These are phyloP conservation scores for Branchellion lobata DNA, from an alignment of 2,888 invertebrate genomes.

Conservation along the genomic window DNA sequence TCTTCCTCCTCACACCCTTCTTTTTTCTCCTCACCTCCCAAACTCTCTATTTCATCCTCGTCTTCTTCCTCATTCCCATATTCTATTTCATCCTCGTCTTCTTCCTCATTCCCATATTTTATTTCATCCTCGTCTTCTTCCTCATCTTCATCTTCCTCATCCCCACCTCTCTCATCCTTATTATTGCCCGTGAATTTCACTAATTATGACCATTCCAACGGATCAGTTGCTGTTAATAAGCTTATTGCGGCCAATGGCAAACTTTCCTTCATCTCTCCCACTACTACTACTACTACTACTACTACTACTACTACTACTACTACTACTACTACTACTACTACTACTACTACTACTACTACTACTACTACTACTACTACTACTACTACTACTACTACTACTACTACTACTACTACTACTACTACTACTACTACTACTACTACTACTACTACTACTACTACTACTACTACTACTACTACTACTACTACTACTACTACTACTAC, in stretches of 20 bases:
- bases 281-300: conserved; percentile 22
- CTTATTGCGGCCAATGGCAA: background rate
- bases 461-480: conserved; percentile 26
- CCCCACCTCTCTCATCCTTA: too few species aligned
- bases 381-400: conserved; percentile 25
- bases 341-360: conserved; percentile 29
- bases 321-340: conserved; percentile 29
- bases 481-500: conserved; percentile 38
- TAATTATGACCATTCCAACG: background rate
- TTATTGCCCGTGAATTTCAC: too few species aligned
- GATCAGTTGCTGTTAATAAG: background rate
- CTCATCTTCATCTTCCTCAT: too few species aligned
- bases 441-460: conserved; percentile 31
- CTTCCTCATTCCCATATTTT: too few species aligned
- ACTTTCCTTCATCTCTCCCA: background rate
- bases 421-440: conserved; percentile 29
- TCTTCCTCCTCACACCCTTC: too few species aligned
- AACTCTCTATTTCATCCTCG: too few species aligned
- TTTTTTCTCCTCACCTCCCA: too few species aligned
- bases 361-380: conserved; percentile 21
- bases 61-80: too few species aligned
- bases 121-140: too few species aligned
- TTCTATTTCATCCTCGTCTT: too few species aligned
- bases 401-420: conserved; percentile 26
- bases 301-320: conserved; percentile 27